Conservation (phyloP, 2,888 invertebrate species). For the Xanthia togata region DNA sequence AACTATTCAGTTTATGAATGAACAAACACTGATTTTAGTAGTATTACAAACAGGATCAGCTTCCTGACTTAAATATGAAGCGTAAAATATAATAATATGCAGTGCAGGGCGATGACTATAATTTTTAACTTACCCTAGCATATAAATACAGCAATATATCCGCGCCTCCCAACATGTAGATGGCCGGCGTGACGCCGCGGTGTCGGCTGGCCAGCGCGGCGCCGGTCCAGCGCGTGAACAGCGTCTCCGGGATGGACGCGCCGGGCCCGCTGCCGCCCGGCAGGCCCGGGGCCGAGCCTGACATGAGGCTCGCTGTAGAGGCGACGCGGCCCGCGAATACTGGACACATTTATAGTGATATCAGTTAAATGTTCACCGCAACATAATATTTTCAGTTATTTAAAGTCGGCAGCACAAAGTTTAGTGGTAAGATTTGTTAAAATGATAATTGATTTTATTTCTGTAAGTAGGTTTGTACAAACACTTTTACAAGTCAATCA, state of each 20-base stretch:
- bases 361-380: not conserved
- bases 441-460: no score
- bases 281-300: slow-evolving; percentile 64
- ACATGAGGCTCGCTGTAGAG: slow-evolving; percentile 55
- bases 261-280: slow-evolving; percentile 71
- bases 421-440: no score
- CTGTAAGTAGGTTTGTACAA: no score
- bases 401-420: not conserved
- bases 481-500: no score
- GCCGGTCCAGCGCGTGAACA: slow-evolving; percentile 79
- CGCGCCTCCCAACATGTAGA: slow-evolving; percentile 91
- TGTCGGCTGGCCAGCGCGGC: slow-evolving; percentile 82
- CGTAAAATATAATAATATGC: no score
- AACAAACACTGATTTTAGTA: no score
- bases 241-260: slow-evolving; percentile 79
- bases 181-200: slow-evolving; percentile 89
- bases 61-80: no score
- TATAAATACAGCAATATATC: slow-evolving; percentile 92
- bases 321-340: slow-evolving; percentile 75
- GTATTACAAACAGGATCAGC: no score
- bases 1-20: no score
- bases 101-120: not conserved
- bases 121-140: slow-evolving; percentile 90
- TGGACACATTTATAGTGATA: slow-evolving; percentile 21
- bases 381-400: not conserved